Conservation (phyloP, 2,113 vertebrate species). For the Tapirus terrestris region DNA sequence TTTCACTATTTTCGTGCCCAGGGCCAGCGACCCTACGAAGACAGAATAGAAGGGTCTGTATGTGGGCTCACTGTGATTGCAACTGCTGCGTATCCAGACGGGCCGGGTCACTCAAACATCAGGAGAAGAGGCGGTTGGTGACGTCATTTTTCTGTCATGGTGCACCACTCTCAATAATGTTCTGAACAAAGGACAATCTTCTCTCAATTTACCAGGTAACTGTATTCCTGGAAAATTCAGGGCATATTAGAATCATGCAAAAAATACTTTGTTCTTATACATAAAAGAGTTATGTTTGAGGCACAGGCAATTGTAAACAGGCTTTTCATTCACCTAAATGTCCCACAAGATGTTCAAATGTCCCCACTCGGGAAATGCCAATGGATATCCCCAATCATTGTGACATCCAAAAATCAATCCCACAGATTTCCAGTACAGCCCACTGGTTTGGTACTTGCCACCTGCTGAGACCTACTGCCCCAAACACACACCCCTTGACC, state of each 20-base stretch:
- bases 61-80: accelerated
- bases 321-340: neutral
- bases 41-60: neutral
- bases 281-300: neutral
- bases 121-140: neutral
- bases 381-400: neutral
- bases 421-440: neutral
- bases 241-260: neutral
- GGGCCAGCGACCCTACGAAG: neutral
- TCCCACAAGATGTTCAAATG: neutral
- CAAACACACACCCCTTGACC: neutral
- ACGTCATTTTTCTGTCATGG: neutral
- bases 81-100: neutral
- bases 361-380: neutral
- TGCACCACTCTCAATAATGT: neutral
- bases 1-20: neutral
- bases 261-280: neutral
- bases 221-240: neutral
- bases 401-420: neutral
- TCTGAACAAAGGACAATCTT: neutral
- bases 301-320: neutral
- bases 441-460: neutral
- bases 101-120: neutral
- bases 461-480: neutral
- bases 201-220: neutral